Evolutionary conservation across 2,888 invertebrate genomes (phyloP), one percentile per base, ranked within the genome.

Genomic region (Leistus spinibarbis): DNA sequence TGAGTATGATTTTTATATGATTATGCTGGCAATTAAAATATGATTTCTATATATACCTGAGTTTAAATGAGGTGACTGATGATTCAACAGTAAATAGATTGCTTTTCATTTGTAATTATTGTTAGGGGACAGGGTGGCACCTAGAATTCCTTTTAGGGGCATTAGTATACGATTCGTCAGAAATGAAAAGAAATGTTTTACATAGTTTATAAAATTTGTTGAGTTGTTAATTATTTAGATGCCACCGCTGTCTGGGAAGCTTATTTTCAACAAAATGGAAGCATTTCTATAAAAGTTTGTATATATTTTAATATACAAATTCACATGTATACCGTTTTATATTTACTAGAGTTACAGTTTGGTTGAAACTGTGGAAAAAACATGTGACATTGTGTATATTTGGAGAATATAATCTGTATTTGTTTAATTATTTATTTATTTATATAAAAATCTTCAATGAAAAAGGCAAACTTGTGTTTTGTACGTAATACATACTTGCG

Each of bases 401-500:
- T 3, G 20, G 56, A 56, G 16, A 60, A 67, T 67, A 67, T 68
- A 68, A 5, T 22, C 60, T 73, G 73, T 62, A 65, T 72, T 66
- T 27, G n/a, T n/a, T n/a, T n/a, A n/a, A n/a, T n/a, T n/a, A n/a
- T n/a, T 60, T 73, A 62, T 73, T 66, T 66, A 54, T 66, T 22
- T 67, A 66, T 73, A 73, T 73, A 73, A 75, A 40, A 74, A 75
- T 68, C 56, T 75, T 75, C 54, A 75, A 75, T 75, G 75, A 75
- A 75, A 74, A 75, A 75, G 75, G 75, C 75, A 75, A 74, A 74
- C 73, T 67, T 74, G 73, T 75, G 75, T 23, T 75, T 75, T 75
- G 75, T 75, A 75, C 75, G 69, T 75, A 69, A 62, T 74, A 57
- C 54, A 68, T 20, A 75, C 75, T 69, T 75, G 75, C 63, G 63